phyloP scores from a whole-genome alignment of 1,140 invertebrate genomes.

The Calephelis virginiensis region DNA sequence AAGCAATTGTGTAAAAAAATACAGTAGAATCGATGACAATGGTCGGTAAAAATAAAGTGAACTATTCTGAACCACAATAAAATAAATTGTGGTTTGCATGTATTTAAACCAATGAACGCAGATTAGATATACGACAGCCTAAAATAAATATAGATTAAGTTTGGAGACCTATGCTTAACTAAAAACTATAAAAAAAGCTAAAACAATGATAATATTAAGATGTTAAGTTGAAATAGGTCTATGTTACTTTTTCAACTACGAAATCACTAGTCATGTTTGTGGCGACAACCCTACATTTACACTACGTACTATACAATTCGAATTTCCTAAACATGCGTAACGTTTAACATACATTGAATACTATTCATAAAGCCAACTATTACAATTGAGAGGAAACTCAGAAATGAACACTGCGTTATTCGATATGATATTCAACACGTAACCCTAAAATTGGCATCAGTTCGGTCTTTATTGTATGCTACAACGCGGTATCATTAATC shows the following conservation, averaged over 20 bases:
- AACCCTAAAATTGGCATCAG: constrained; percentile 41
- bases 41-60: no score
- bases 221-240: constrained; percentile 24
- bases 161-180: no score
- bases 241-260: constrained; percentile 34
- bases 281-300: constrained; percentile 68
- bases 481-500: constrained; percentile 68
- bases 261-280: constrained; percentile 67
- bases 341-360: constrained; percentile 33
- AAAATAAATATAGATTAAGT: no score
- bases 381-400: constrained; percentile 5
- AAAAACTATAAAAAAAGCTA: no score
- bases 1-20: no score
- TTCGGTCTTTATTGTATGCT: constrained; percentile 60
- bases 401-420: constrained; percentile 35
- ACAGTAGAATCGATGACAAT: no score
- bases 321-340: neutral
- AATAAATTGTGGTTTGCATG: no score
- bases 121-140: no score
- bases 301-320: constrained; percentile 28
- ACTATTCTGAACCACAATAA: no score
- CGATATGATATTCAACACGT: constrained; percentile 26
- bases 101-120: no score
- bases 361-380: neutral
- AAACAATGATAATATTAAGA: no score